These are phyloP conservation scores for Actinia tenebrosa DNA, from an alignment of 64 coral and sea anemone species.

Conservation along the genomic window DNA sequence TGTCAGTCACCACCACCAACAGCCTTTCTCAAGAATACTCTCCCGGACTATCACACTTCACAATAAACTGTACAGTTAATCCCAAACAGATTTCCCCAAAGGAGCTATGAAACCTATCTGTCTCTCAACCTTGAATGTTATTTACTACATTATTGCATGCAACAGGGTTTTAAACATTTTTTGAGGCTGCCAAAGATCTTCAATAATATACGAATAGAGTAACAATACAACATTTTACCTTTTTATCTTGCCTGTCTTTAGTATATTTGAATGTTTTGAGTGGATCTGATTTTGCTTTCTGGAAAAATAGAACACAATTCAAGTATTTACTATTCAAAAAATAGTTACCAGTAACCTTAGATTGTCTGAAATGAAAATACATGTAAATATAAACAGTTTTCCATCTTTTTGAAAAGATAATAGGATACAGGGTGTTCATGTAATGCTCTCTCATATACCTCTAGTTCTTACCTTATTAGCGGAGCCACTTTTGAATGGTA, in stretches of 20 bases:
- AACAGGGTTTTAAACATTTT: too few relatives aligned
- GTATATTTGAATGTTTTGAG: conserved; percentile 54
- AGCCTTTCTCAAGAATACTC: background rate
- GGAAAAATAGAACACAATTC: background rate
- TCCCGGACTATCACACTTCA: background rate
- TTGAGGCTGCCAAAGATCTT: background rate
- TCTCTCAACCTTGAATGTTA: too few relatives aligned
- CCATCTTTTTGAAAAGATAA: too few relatives aligned
- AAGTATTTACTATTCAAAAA: background rate
- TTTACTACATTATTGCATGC: too few relatives aligned
- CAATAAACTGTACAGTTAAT: too few relatives aligned
- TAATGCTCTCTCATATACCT: background rate
- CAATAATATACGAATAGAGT: background rate
- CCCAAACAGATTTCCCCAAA: too few relatives aligned
- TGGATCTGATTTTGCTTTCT: conserved; percentile 33
- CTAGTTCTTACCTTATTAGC: conserved; percentile 38
- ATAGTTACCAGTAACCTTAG: too few relatives aligned
- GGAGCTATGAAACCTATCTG: too few relatives aligned
- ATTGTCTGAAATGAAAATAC: too few relatives aligned
- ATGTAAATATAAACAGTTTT: too few relatives aligned
- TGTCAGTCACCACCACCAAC: background rate
- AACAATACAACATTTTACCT: background rate
- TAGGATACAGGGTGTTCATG: too few relatives aligned
- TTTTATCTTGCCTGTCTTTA: conserved; percentile 19
- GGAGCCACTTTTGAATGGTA: conserved; percentile 35